phyloP scores from a whole-genome alignment of 2,888 invertebrate genomes.

The Xestoiulus laeticollis region DNA sequence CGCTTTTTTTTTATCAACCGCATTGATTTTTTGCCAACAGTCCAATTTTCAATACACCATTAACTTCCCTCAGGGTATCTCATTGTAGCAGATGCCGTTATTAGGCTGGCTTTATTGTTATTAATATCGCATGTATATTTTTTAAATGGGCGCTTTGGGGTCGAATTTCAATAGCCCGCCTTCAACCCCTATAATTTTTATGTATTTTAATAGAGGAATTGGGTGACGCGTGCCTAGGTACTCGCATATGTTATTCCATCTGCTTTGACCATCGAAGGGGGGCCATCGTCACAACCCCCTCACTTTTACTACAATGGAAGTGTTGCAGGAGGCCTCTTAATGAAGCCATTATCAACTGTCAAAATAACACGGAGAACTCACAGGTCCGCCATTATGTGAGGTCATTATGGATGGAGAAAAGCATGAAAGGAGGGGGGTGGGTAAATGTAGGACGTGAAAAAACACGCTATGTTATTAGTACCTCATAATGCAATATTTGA shows the following conservation, averaged over 20 bases:
- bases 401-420: background rate
- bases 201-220: background rate
- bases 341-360: background rate
- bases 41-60: background rate
- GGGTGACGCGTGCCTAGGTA: background rate
- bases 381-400: background rate
- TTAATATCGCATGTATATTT: background rate
- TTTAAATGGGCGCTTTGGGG: background rate
- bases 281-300: background rate
- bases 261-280: background rate
- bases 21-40: background rate
- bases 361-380: background rate
- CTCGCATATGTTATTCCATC: background rate
- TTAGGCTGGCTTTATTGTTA: too few species aligned
- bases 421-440: background rate
- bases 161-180: background rate
- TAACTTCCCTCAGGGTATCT: background rate
- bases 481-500: background rate
- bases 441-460: background rate
- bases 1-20: too few species aligned
- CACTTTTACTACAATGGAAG: background rate
- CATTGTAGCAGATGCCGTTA: background rate
- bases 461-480: background rate
- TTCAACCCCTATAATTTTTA: background rate
- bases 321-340: background rate